These are phyloP conservation scores for Megathymus violae DNA, from an alignment of 1,140 invertebrate species.

Conservation along the genomic window DNA sequence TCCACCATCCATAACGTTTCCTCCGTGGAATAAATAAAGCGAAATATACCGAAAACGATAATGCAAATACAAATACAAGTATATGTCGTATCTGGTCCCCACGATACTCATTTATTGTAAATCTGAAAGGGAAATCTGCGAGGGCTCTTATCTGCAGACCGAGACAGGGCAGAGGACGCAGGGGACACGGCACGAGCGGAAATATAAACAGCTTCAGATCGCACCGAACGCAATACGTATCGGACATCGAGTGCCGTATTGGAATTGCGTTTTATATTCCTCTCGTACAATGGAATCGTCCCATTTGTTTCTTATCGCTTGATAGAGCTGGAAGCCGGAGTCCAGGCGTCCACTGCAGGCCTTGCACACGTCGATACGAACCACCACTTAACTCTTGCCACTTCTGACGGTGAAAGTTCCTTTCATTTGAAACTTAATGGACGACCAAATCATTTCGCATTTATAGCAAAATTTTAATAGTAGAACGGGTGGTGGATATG, in stretches of 20 bases:
- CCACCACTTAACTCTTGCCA: no score
- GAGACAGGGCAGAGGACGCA: not conserved
- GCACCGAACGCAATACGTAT: not conserved
- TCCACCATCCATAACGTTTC: not conserved
- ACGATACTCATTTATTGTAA: not conserved
- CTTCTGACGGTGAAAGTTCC: no score
- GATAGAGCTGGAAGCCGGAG: not conserved
- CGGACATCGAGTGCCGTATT: not conserved
- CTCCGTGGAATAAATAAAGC: not conserved
- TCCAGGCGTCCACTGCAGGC: no score
- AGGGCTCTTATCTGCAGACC: not conserved
- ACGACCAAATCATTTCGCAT: no score
- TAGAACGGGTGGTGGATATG: no score
- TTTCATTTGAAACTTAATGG: no score
- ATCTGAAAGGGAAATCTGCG: not conserved
- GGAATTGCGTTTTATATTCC: not conserved
- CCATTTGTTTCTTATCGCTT: not conserved
- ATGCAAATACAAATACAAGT: not conserved
- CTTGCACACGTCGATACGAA: no score
- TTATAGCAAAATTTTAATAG: no score
- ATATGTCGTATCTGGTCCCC: not conserved
- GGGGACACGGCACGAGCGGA: no score
- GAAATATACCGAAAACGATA: not conserved
- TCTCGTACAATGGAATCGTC: not conserved
- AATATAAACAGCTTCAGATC: not conserved